Base-by-base conservation (phyloP, 2,113 vertebrate genomes). In the Acanthochromis polyacanthus region DNA sequence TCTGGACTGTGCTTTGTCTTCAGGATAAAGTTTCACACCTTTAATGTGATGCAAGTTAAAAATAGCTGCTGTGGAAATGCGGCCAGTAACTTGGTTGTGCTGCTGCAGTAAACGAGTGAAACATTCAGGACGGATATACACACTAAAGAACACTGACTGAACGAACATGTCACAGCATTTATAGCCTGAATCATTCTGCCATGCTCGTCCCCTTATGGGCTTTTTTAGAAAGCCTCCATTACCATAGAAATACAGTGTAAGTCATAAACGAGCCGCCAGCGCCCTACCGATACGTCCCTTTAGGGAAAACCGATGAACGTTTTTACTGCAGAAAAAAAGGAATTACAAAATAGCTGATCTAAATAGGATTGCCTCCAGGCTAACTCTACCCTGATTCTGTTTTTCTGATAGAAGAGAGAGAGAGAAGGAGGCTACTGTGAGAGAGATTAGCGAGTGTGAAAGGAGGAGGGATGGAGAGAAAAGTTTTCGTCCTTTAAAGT, bases 281-380 rank as follows among this genome's bases (percentile, higher is more conserved):
- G 62, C 12, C 25, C 22, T 25, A 25, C 25, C 25, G 22, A 61
- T 60, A 1, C 48, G 58, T 74, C 84, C 63, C 86, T 75, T 10
- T 6, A 45, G 84, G 73, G 71, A 75, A 66, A 64, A 58, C 63
- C 36, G 28, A 32, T 60, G 73, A 76, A 81, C 4, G 15, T 74
- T 82, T 79, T 78, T 61, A 20, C 62, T 51, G 38, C 50, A 60
- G 62, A 43, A 73, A 43, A 81, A 82, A 80, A 85, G 57, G 43
- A 75, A 84, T 78, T 60, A 84, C 60, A 74, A 78, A 78, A 80
- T 82, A 85, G 75, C 80, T 67, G 57, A 85, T 82, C 85, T 85
- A 89, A 88, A 88, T 90, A 72, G 64, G 75, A 70, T 57, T 68
- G 74, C 78, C 84, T 68, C 11, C 67, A 78, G 85, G 89, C 82